Base-by-base conservation (phyloP, 1,140 invertebrate genomes). In the Anthonomus grandis region DNA sequence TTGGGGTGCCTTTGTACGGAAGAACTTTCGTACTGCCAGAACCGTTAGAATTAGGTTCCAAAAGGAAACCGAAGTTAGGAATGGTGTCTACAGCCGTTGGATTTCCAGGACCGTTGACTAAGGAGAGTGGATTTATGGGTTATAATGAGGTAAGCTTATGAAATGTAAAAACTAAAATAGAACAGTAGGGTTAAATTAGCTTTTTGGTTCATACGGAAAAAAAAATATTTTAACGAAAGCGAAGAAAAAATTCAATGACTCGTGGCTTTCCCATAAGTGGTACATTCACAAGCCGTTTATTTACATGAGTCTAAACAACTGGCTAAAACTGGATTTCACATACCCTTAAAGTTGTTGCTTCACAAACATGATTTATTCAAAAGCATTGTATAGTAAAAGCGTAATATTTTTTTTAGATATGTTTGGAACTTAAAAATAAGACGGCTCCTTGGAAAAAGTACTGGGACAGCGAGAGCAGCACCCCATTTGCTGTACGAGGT, bases 1-100 rank as follows among this genome's bases (percentile, higher is more conserved):
- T 94, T 0, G 93, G 93, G 4, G 66, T 95, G 8, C 86, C 91
- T 0, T 83, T 90, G 61, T 94, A 94, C 63, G 93, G 92, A 1
- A 78, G 89, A 86, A 73, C 86, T 4, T 95, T 91, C 69, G 73
- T 86, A 5, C 67, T 87, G 5, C 42, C 59, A 6, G 63, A 70
- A 42, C n/a, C 63, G 6, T 25, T 46, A 10, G 21, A 52, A 21
- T 2, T 41, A 15, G 66, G 41, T 66, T 73, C 59, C 63, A 71
- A 53, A 46, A 65, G 38, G 74, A 72, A 71, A 53, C 75, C 73
- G 18, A 72, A 69, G 60, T 57, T 80, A 0, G 78, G 78, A 18
- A 72, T 80, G 21, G 34, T 67, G 1, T 78, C 79, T 1, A 66
- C 79, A 46, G 76, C 75, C 3, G 71, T 72, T 3, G 86, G 87